phyloP scores from a whole-genome alignment of 2,113 vertebrate genomes.

The Okapia johnstoni region DNA sequence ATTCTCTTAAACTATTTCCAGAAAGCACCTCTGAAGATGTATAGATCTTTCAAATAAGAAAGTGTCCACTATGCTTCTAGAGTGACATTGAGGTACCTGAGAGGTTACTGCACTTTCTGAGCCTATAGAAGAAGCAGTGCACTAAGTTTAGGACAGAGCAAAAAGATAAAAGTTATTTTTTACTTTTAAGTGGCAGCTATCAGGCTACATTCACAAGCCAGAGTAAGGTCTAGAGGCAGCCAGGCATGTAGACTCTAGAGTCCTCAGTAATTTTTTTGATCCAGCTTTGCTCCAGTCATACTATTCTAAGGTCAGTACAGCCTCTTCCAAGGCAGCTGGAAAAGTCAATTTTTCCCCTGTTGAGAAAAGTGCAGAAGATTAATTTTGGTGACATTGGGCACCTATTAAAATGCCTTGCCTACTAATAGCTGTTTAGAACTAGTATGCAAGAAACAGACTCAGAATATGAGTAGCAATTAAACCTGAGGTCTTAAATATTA shows the following conservation, averaged over 20 bases:
- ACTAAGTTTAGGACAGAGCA: not conserved
- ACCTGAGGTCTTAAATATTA: not conserved
- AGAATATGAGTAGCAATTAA: not conserved
- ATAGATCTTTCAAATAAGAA: not conserved
- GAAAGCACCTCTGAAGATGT: not conserved
- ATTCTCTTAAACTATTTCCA: constrained; percentile 15
- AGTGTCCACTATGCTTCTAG: not conserved
- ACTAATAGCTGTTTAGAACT: not conserved
- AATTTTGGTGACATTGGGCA: not conserved
- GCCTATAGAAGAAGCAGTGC: constrained; percentile 10
- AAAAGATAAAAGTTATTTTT: constrained; percentile 5
- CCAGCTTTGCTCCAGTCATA: not conserved
- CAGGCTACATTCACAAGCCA: not conserved
- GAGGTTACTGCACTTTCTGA: constrained; percentile 18
- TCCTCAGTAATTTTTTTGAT: not conserved
- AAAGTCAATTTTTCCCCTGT: not conserved
- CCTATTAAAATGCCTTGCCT: not conserved
- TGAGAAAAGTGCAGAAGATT: not conserved
- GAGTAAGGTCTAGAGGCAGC: not conserved
- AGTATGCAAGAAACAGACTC: not conserved
- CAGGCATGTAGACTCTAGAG: not conserved
- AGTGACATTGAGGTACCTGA: not conserved
- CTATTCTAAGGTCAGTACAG: not conserved
- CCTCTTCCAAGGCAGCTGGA: not conserved
- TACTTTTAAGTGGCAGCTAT: not conserved